phyloP scores from a whole-genome alignment of 2,113 vertebrate species.

The Brachyistius frenatus region DNA sequence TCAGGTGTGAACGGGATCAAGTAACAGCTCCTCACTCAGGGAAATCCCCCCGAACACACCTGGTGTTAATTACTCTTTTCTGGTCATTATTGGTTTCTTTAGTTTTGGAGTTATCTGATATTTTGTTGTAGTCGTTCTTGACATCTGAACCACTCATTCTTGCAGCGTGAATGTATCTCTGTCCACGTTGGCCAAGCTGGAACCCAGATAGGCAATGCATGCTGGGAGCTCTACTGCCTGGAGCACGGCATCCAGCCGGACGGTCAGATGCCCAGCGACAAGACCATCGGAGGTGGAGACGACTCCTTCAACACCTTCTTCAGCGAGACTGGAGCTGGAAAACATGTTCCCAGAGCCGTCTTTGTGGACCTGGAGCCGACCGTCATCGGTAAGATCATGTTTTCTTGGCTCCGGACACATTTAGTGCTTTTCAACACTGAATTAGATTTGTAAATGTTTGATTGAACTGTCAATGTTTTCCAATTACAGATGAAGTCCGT shows the following conservation, averaged over 20 bases:
- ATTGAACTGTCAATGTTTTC: neutral
- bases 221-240: too few species aligned
- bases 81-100: neutral
- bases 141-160: constrained; percentile 13
- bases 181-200: too few species aligned
- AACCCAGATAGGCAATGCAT: too few species aligned
- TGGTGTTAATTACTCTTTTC: neutral
- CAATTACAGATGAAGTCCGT: constrained; percentile 83
- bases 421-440: neutral
- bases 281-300: constrained; percentile 78
- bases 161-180: constrained; percentile 65
- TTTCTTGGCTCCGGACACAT: neutral
- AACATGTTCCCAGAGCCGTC: constrained; percentile 78
- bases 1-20: neutral
- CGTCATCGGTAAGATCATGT: constrained; percentile 70
- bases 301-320: constrained; percentile 84
- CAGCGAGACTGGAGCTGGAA: constrained; percentile 82
- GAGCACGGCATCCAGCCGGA: too few species aligned
- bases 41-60: neutral
- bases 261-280: constrained; percentile 75
- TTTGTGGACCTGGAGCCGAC: constrained; percentile 82
- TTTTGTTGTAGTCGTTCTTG: neutral
- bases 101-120: neutral
- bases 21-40: neutral
- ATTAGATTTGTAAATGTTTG: neutral